phyloP scores from a whole-genome alignment of 2,888 invertebrate species.

The Eulithis prunata region DNA sequence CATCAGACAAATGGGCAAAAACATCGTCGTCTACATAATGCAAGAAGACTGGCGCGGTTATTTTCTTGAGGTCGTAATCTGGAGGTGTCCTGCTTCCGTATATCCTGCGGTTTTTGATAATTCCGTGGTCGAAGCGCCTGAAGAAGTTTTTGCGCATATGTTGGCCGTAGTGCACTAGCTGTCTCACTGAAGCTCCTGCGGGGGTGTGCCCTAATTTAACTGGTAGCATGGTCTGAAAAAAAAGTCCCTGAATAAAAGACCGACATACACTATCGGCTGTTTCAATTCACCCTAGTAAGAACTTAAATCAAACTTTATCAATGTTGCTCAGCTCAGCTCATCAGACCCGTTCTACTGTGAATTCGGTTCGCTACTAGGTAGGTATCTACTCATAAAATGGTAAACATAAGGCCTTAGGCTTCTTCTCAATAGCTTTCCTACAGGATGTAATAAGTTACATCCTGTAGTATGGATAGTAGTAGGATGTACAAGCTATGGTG shows the following conservation, averaged over 20 bases:
- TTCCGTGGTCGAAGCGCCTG: slow-evolving; percentile 81
- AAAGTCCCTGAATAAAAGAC: background rate
- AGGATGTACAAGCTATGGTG: too few species aligned
- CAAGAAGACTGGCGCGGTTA: slow-evolving; percentile 83
- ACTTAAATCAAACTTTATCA: too few species aligned
- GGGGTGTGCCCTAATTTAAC: slow-evolving; percentile 86
- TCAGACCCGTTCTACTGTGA: too few species aligned
- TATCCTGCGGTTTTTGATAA: slow-evolving; percentile 70
- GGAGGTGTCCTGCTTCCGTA: slow-evolving; percentile 83
- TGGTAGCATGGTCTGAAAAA: slow-evolving; percentile 85
- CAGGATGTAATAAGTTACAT: too few species aligned
- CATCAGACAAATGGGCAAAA: slow-evolving; percentile 80
- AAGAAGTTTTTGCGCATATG: slow-evolving; percentile 76
- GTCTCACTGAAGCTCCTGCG: slow-evolving; percentile 87
- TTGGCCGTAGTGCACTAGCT: slow-evolving; percentile 89
- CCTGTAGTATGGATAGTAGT: too few species aligned
- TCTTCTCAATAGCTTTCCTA: too few species aligned
- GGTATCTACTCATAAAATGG: too few species aligned
- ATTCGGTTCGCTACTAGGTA: too few species aligned
- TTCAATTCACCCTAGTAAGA: too few species aligned
- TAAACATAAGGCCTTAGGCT: too few species aligned
- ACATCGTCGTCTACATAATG: slow-evolving; percentile 86
- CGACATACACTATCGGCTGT: too few species aligned
- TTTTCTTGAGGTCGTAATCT: slow-evolving; percentile 77
- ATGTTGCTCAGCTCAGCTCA: too few species aligned